These are phyloP conservation scores for Ophiodon elongatus DNA, from an alignment of 2,113 vertebrate genomes.

Conservation along the genomic window DNA sequence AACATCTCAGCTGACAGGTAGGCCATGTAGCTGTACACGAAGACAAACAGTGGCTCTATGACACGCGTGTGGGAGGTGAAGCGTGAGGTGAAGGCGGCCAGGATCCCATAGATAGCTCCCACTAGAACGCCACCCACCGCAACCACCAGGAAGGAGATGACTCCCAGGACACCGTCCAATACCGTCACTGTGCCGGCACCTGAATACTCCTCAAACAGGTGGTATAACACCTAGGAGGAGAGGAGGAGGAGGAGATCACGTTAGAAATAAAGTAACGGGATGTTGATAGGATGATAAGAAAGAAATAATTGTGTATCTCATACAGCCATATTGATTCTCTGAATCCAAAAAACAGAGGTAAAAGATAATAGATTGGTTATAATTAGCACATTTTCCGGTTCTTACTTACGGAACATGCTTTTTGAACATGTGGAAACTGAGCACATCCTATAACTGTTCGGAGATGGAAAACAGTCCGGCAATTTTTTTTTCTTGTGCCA, in stretches of 20 bases:
- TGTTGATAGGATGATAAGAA: too few species aligned
- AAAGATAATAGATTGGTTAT: neutral
- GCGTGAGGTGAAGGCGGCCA: slow-evolving; percentile 95
- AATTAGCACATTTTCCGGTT: neutral
- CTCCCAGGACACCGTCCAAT: slow-evolving; percentile 89
- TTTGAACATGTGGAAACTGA: neutral
- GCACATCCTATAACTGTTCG: neutral
- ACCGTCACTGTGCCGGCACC: slow-evolving; percentile 82
- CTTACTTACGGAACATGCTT: neutral
- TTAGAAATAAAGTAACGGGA: neutral
- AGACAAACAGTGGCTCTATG: slow-evolving; percentile 98
- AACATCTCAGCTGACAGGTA: slow-evolving; percentile 97
- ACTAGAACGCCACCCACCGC: slow-evolving; percentile 92
- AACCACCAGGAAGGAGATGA: slow-evolving; percentile 96
- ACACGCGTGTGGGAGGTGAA: slow-evolving; percentile 96
- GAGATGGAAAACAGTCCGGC: neutral
- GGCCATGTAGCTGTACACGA: slow-evolving; percentile 99
- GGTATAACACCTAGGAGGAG: slow-evolving; percentile 91
- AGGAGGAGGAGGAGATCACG: neutral
- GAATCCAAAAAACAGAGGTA: neutral
- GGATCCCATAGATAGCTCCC: slow-evolving; percentile 92
- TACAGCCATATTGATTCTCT: neutral
- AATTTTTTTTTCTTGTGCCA: neutral
- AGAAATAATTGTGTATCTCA: neutral
- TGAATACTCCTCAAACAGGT: slow-evolving; percentile 95